Conservation (phyloP, 2,113 vertebrate species). For the Mastomys natalensis region DNA sequence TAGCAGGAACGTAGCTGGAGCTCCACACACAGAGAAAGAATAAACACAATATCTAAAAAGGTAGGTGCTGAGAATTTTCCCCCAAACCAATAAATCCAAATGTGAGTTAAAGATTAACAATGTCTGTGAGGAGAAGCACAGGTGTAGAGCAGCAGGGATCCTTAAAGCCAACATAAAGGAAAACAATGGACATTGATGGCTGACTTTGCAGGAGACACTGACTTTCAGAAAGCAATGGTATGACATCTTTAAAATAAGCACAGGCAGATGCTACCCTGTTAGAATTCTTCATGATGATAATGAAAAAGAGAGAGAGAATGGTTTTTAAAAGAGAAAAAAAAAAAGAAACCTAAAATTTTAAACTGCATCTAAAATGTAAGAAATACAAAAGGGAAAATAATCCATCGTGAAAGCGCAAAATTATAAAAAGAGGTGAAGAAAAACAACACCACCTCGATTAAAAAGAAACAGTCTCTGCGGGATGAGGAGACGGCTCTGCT, state of each 20-base stretch:
- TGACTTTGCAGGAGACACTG: not conserved
- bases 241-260: not conserved
- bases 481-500: not conserved
- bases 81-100: not conserved
- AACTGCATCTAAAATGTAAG: not conserved
- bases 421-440: constrained; percentile 31
- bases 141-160: not conserved
- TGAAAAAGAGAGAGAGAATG: not conserved
- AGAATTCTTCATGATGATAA: not conserved
- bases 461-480: not conserved
- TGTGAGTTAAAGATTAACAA: not conserved
- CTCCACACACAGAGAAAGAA: not conserved
- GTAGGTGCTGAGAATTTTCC: not conserved
- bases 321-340: constrained; percentile 18
- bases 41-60: not conserved
- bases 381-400: constrained; percentile 37
- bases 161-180: not conserved
- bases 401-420: not conserved
- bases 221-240: not conserved
- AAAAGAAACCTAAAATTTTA: not conserved
- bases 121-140: not conserved
- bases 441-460: not conserved
- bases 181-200: not conserved
- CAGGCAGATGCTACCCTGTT: not conserved
- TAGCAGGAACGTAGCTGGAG: no score